Conservation (phyloP, 2,113 vertebrate species). For the Xenopus laevis region DNA sequence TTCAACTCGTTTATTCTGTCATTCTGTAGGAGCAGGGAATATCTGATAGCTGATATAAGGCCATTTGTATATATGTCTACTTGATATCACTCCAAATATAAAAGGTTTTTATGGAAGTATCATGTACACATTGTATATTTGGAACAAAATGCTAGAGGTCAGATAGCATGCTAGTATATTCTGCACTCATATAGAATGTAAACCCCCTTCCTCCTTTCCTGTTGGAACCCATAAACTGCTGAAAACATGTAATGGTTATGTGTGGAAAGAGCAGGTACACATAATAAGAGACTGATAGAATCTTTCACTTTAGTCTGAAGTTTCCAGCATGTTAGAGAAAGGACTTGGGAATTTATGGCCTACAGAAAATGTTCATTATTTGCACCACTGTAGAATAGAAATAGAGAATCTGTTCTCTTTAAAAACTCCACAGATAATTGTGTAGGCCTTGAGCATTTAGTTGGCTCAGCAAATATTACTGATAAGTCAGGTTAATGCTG, state of each 20-base stretch:
- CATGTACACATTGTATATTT: neutral
- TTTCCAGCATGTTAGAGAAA: conserved; percentile 22
- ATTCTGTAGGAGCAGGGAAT: no score
- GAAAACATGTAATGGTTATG: conserved; percentile 9
- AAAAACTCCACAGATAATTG: no score
- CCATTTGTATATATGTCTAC: no score
- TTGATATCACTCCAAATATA: no score
- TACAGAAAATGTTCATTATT: conserved; percentile 2
- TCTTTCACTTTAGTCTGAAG: conserved; percentile 5
- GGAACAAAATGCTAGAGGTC: conserved; percentile 12
- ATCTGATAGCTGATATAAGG: no score
- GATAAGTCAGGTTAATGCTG: no score
- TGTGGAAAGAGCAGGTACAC: conserved; percentile 18
- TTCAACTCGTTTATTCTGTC: no score
- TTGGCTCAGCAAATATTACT: no score
- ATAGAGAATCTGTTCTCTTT: neutral
- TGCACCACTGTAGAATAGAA: neutral
- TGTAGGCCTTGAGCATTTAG: no score
- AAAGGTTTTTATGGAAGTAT: no score
- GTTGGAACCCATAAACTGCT: conserved; percentile 13
- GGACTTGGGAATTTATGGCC: neutral
- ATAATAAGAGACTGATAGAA: conserved; percentile 16
- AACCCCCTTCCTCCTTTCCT: conserved; percentile 9
- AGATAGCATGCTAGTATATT: neutral
- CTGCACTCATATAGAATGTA: neutral